Conservation (phyloP, 1,140 invertebrate species). For the Leptinotarsa undecemlineata region DNA sequence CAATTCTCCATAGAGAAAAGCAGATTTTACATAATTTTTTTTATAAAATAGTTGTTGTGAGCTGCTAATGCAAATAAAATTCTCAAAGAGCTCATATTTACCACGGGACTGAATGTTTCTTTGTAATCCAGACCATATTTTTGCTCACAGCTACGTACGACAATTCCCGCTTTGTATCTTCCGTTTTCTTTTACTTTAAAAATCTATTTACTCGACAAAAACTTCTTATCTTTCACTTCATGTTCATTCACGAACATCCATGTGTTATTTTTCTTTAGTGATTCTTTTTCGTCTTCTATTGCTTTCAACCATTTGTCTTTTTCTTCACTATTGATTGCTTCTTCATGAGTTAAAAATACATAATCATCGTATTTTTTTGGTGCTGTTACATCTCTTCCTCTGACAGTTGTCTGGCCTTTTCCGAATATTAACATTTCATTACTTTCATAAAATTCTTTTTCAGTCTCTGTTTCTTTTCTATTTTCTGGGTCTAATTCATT, state of each 20-base stretch:
- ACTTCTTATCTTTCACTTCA: slow-evolving; percentile 11
- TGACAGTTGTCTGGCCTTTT: neutral
- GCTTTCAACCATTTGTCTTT: slow-evolving; percentile 21
- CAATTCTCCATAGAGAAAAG: slow-evolving; percentile 55
- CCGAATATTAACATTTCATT: neutral
- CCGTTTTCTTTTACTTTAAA: slow-evolving; percentile 48
- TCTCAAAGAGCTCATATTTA: slow-evolving; percentile 46
- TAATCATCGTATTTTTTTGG: no score
- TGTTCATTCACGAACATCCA: slow-evolving; percentile 19
- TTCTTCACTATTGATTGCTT: no score
- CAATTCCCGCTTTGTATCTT: slow-evolving; percentile 53
- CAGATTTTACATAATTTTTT: slow-evolving; percentile 53
- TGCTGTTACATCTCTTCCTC: slow-evolving; percentile 19
- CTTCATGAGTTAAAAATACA: no score
- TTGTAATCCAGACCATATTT: slow-evolving; percentile 51
- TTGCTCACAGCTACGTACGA: slow-evolving; percentile 54
- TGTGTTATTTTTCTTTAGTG: slow-evolving; percentile 29
- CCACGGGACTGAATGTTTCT: slow-evolving; percentile 53
- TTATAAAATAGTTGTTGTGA: slow-evolving; percentile 36
- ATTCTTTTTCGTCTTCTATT: slow-evolving; percentile 42
- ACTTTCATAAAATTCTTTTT: neutral
- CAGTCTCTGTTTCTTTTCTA: neutral
- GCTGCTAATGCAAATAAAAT: slow-evolving; percentile 51
- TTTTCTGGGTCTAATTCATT: slow-evolving; percentile 9
- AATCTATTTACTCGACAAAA: slow-evolving; percentile 50